Evolutionary conservation across 64 coral and sea anemone genomes (phyloP).

Genomic region (Pachyseris speciosa): DNA sequence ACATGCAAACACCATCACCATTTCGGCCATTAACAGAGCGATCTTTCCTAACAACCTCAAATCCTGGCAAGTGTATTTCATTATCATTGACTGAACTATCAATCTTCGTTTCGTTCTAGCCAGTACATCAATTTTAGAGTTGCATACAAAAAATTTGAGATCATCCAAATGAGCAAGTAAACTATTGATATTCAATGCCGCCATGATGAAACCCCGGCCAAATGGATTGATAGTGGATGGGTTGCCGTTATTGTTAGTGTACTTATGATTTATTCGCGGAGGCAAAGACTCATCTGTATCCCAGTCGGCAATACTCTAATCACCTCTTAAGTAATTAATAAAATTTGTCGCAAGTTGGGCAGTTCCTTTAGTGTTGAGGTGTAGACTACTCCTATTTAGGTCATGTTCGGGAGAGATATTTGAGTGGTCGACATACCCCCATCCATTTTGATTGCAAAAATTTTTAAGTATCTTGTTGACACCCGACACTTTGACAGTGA

Average conservation of each 20-base stretch:
- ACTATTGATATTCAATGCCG: constrained; percentile 55
- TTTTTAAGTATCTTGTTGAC: too few species aligned
- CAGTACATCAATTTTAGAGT: constrained; percentile 25
- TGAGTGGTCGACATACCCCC: too few species aligned
- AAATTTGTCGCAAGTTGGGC: too few species aligned
- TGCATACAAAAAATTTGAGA: constrained; percentile 18
- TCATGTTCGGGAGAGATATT: too few species aligned
- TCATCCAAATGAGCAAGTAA: constrained; percentile 29
- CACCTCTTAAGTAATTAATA: too few species aligned
- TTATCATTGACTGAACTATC: not conserved
- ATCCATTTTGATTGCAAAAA: too few species aligned
- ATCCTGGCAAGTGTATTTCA: constrained; percentile 2
- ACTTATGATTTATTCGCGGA: not conserved
- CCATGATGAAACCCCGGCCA: constrained; percentile 35
- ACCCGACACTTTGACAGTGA: too few species aligned
- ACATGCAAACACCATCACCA: constrained; percentile 54
- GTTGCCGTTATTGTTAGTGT: not conserved
- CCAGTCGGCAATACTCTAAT: too few species aligned
- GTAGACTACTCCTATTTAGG: too few species aligned
- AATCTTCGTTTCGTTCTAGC: constrained; percentile 26
- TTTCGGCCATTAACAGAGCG: not conserved
- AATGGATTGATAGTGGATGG: not conserved
- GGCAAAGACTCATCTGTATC: too few species aligned
- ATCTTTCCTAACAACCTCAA: constrained; percentile 41
- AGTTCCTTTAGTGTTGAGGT: too few species aligned